Conservation (phyloP, 2,888 invertebrate species). For the Linyphia triangularis region DNA sequence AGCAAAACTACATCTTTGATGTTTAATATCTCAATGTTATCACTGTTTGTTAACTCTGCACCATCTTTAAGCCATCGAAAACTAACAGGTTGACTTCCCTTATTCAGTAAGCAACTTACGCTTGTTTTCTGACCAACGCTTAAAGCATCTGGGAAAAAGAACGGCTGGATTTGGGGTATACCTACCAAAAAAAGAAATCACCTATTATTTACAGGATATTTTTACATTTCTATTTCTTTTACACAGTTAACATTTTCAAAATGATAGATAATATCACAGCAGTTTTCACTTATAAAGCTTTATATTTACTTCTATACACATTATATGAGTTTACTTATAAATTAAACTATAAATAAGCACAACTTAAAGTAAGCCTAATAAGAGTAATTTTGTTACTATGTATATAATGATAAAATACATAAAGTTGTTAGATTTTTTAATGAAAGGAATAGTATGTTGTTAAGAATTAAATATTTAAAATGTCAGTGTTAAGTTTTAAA, state of each 20-base stretch:
- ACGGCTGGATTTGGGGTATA: conserved; percentile 65
- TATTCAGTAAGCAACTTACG: conserved; percentile 73
- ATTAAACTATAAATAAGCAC: no score
- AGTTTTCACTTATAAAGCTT: no score
- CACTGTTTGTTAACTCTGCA: conserved; percentile 1
- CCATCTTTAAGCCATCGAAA: conserved; percentile 68
- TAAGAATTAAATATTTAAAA: no score
- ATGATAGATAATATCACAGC: not conserved
- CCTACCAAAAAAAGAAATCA: conserved; percentile 28
- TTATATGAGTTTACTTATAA: no score
- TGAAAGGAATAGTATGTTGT: no score
- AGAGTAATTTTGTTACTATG: no score
- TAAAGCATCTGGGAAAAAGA: conserved; percentile 64
- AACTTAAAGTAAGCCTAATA: no score
- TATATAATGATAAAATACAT: no score
- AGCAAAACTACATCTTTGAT: conserved; percentile 41
- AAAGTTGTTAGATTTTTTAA: no score
- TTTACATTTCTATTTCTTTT: not conserved
- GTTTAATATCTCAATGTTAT: conserved; percentile 34
- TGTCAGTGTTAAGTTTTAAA: no score
- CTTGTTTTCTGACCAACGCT: conserved; percentile 68
- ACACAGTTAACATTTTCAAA: not conserved
- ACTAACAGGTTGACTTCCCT: conserved; percentile 72
- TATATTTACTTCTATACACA: no score
- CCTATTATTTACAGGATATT: not conserved